Conservation (phyloP, 64 coral and sea anemone species). For the Pocillopora verrucosa region DNA sequence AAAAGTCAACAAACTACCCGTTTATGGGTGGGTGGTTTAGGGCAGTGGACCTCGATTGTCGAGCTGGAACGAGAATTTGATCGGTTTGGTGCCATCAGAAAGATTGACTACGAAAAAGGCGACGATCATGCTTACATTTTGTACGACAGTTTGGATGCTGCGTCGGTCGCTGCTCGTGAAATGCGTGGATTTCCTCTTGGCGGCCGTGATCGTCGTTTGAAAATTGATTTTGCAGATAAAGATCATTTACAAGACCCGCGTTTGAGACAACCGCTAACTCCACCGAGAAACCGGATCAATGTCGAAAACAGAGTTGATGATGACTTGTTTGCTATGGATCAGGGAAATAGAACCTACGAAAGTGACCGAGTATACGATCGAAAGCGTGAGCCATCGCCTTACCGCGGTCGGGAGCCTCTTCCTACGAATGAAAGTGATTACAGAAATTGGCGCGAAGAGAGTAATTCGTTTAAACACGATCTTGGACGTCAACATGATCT, state of each 20-base stretch:
- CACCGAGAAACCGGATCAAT: conserved; percentile 74
- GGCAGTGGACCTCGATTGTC: conserved; percentile 84
- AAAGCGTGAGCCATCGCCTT: conserved; percentile 78
- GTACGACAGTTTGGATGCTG: conserved; percentile 99
- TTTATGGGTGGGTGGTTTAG: conserved; percentile 96
- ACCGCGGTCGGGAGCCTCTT: conserved; percentile 46
- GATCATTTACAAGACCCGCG: conserved; percentile 90
- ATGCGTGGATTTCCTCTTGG: conserved; percentile 97
- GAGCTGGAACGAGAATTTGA: conserved; percentile 99
- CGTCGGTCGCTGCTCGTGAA: conserved; percentile 98
- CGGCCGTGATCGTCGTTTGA: conserved; percentile 85
- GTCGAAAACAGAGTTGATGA: conserved; percentile 64
- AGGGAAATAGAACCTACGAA: conserved; percentile 68
- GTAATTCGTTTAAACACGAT: conserved; percentile 63
- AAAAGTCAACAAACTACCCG: conserved; percentile 99
- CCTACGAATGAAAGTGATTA: conserved; percentile 61
- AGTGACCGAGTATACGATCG: conserved; percentile 71
- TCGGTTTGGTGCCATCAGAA: conserved; percentile 97
- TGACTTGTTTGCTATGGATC: conserved; percentile 54
- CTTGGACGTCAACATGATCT: conserved; percentile 73
- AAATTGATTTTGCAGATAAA: conserved; percentile 99
- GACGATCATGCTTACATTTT: conserved; percentile 99
- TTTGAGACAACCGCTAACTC: conserved; percentile 65
- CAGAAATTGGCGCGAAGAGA: conserved; percentile 84
- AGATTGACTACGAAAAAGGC: conserved; percentile 95